Evolutionary conservation across 2,888 invertebrate species (phyloP).

Genomic region (Eupithecia tripunctaria): DNA sequence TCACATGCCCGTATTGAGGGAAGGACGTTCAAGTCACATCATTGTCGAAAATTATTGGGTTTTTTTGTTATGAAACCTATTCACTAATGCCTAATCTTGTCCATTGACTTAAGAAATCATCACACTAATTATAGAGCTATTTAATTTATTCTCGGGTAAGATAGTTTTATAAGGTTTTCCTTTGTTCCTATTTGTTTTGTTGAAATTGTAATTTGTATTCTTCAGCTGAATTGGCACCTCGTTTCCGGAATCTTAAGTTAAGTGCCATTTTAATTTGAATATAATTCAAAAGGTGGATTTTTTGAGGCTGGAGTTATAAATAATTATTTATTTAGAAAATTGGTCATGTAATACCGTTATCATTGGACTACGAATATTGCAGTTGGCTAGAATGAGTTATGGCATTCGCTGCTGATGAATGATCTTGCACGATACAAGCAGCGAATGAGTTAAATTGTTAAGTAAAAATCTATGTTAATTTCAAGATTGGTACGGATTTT

Average conservation of each 20-base stretch:
- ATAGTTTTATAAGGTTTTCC: constrained; percentile 59
- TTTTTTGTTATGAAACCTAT: constrained; percentile 52
- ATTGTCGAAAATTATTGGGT: too few relatives aligned
- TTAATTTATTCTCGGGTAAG: constrained; percentile 74
- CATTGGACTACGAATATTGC: neutral
- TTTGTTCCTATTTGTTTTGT: constrained; percentile 71
- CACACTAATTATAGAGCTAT: constrained; percentile 74
- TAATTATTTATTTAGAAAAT: constrained; percentile 42
- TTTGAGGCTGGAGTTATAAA: constrained; percentile 46
- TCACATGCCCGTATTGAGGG: too few relatives aligned
- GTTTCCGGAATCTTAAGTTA: constrained; percentile 46
- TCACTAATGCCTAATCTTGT: constrained; percentile 81
- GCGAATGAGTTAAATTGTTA: neutral
- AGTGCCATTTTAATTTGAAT: constrained; percentile 60
- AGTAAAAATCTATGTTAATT: neutral
- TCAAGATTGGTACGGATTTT: neutral
- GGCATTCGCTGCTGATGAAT: neutral
- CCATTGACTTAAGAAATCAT: constrained; percentile 75
- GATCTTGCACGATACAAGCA: neutral
- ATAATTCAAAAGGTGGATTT: constrained; percentile 32
- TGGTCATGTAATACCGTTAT: constrained; percentile 35
- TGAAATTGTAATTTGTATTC: constrained; percentile 38
- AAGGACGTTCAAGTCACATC: constrained; percentile 43
- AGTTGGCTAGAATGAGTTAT: neutral
- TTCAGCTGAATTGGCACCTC: constrained; percentile 53